These are phyloP conservation scores for Phalacrocorax carbo DNA, from an alignment of 2,113 vertebrate genomes.

Conservation along the genomic window DNA sequence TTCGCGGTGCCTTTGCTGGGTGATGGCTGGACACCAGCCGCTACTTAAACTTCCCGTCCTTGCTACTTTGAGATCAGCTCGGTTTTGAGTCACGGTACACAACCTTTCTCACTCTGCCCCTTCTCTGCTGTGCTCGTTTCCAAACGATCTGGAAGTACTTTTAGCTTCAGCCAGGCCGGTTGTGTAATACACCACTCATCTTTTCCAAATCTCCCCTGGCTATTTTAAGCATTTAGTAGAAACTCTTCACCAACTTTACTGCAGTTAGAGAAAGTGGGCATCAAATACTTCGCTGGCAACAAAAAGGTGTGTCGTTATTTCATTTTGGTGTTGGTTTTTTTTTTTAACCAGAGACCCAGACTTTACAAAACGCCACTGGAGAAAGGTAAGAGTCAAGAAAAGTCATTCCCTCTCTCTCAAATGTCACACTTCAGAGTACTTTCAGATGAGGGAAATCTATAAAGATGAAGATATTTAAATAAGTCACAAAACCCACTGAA, in stretches of 20 bases:
- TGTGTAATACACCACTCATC: slow-evolving; percentile 3
- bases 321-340: neutral
- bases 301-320: neutral
- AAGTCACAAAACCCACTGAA: slow-evolving; percentile 20
- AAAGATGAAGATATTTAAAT: neutral
- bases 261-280: neutral
- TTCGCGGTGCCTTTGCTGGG: neutral
- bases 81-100: rapidly evolving
- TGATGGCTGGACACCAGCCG: neutral
- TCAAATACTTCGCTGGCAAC: neutral
- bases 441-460: neutral
- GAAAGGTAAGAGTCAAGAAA: neutral
- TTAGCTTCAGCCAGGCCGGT: neutral
- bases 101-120: neutral
- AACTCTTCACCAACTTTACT: neutral
- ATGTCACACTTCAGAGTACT: neutral
- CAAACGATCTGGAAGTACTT: neutral
- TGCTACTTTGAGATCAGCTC: neutral
- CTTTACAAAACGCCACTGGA: neutral
- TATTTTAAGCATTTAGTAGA: slow-evolving; percentile 28
- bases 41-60: neutral
- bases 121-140: rapidly evolving
- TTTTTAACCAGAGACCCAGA: neutral
- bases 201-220: neutral
- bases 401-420: neutral